Conservation (phyloP, 2,888 invertebrate genomes). For the Philaethria dido region DNA sequence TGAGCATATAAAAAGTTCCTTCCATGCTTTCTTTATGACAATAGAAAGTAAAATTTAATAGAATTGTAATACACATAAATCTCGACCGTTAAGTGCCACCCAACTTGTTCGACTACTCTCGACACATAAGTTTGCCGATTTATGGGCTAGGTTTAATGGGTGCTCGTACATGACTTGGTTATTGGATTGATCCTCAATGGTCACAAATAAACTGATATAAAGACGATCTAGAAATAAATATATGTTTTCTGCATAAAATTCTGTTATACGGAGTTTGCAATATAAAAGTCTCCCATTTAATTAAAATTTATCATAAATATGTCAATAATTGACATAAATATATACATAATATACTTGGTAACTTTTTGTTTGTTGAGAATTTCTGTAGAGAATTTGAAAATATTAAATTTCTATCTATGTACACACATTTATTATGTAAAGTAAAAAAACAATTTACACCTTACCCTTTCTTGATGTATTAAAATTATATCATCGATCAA, state of each 20-base stretch:
- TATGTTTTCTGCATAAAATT: neutral
- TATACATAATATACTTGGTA: too few relatives aligned
- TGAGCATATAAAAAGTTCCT: neutral
- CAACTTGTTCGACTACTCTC: conserved; percentile 37
- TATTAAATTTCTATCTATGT: too few relatives aligned
- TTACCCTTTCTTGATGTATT: too few relatives aligned
- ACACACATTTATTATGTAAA: too few relatives aligned
- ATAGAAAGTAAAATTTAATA: conserved; percentile 25
- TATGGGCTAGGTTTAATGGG: conserved; percentile 41
- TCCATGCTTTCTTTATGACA: neutral
- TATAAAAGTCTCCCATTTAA: too few relatives aligned
- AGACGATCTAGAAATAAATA: neutral
- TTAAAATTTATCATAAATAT: too few relatives aligned
- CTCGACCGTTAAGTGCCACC: conserved; percentile 39
- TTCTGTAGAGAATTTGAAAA: too few relatives aligned
- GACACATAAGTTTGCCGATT: conserved; percentile 40
- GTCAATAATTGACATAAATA: too few relatives aligned
- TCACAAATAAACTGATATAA: conserved; percentile 41
- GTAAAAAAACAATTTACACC: too few relatives aligned
- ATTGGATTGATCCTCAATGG: conserved; percentile 45
- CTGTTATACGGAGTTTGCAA: neutral
- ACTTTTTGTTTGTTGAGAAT: too few relatives aligned
- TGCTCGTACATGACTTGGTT: conserved; percentile 39
- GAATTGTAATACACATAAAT: conserved; percentile 39
- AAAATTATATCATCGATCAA: too few relatives aligned